Base-by-base conservation (phyloP, 2,888 invertebrate species). In the Junonia oenone region DNA sequence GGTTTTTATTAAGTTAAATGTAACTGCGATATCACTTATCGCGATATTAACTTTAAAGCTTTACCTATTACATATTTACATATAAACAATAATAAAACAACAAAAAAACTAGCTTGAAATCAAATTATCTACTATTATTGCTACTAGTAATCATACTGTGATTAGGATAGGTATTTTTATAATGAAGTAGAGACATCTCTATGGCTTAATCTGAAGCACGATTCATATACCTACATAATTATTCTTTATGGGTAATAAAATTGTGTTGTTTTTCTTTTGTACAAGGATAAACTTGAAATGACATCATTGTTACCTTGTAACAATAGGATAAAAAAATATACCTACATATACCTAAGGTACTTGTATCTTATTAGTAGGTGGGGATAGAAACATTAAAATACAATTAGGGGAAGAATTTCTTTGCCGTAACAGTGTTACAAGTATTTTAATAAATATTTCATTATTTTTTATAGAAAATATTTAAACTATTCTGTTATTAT, bases 261-360 rank as follows among this genome's bases (percentile, higher is more conserved):
- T 54, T 40, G 54, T 48, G 40, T 43, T 54, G 48, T 54, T 54
- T 52, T 54, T 31, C 54, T 33, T 48, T 11, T 26, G 9, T 33
- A 9, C 54, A 33, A 48, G 48, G 54, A 40, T 40, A 14, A 9
- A 33, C 13, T n/a, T 4, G 29, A n/a, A 13, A 43, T 26, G 22
- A 26, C 43, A 19, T 40, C 38, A 40, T n/a, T 40, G n/a, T 40
- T 40, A 40, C 11, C 38, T 40, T 11, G 38, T 19, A 6, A 40
- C 11, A 40, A n/a, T 40, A 19, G 17, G 17, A 11, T 9, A 17
- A 38, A 2, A 29, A 5, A 29, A 8, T 11, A 29, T 27, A 27
- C 8, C 8, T 6, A 11, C 8, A 8, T 33, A 1, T 33, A 33
- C 31, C n/a, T n/a, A 33, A 11, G 11, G n/a, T n/a, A 29, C 29